A percentile compares a stretch with the other conserved stretches of the same genome.
Evolutionary conservation across 2,113 vertebrate genomes (phyloP).

Genomic region (Urocynchramus pylzowi): DNA sequence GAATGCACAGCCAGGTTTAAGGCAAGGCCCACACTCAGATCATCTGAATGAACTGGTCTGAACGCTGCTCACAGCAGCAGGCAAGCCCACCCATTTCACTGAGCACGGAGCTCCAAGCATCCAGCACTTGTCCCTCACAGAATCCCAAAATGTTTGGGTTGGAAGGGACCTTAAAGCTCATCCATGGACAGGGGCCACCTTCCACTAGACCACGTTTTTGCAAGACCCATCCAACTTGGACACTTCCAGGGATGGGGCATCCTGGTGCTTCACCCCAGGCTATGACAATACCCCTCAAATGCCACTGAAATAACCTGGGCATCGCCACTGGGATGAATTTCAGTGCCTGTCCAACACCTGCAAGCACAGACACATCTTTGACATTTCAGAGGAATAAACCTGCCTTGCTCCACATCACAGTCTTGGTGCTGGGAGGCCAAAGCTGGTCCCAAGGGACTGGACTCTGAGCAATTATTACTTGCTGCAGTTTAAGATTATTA

Average conservation of each 20-base stretch:
- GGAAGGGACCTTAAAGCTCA: neutral
- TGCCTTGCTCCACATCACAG: neutral
- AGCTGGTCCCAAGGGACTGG: neutral
- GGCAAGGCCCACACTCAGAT: rapidly evolving
- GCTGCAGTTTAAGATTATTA: neutral
- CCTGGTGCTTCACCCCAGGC: neutral
- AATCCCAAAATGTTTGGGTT: neutral
- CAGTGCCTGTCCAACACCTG: neutral
- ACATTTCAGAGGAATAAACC: neutral
- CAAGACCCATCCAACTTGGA: neutral
- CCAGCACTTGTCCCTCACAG: neutral
- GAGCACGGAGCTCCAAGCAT: neutral
- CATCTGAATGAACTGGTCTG: neutral
- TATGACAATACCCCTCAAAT: neutral
- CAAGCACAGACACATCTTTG: too few species aligned
- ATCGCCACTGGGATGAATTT: rapidly evolving
- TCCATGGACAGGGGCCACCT: neutral
- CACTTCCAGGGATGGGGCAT: neutral
- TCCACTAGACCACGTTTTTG: neutral
- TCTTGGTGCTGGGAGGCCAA: neutral
- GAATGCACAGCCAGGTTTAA: rapidly evolving
- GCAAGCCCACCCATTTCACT: neutral
- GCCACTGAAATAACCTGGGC: rapidly evolving
- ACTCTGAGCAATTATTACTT: neutral
- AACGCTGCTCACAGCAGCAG: neutral